A percentile compares a stretch with the other conserved stretches of the same genome.
phyloP scores from a whole-genome alignment of 1,140 invertebrate species.

The Dreissena rostriformis region DNA sequence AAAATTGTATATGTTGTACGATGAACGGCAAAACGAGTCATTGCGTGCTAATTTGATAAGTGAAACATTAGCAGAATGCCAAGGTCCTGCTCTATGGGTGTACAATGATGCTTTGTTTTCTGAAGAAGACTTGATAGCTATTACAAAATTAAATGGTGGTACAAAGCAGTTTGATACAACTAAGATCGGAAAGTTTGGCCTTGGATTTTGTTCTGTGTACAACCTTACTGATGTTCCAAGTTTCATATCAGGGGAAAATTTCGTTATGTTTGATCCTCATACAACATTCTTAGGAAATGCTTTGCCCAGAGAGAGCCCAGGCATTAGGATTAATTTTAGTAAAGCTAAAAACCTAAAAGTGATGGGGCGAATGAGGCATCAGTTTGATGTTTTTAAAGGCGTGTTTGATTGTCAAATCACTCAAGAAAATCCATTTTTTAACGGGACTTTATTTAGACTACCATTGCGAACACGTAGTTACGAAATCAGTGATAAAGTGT shows the following conservation, averaged over 20 bases:
- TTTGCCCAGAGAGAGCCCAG: constrained; percentile 64
- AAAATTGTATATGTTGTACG: constrained; percentile 80
- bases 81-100: constrained; percentile 70
- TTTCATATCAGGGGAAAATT: constrained; percentile 69
- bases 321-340: constrained; percentile 68
- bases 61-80: constrained; percentile 64
- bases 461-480: constrained; percentile 66
- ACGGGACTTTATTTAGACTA: constrained; percentile 70
- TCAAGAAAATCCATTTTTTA: constrained; percentile 39
- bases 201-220: constrained; percentile 77
- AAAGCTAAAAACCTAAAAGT: constrained; percentile 60
- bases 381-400: constrained; percentile 73
- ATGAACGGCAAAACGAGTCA: constrained; percentile 65
- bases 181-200: constrained; percentile 76
- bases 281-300: constrained; percentile 61
- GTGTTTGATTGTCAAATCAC: constrained; percentile 69
- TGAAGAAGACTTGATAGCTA: constrained; percentile 67
- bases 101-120: constrained; percentile 70
- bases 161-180: constrained; percentile 68
- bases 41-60: constrained; percentile 62
- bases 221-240: constrained; percentile 77
- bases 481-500: constrained; percentile 67
- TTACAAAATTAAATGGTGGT: constrained; percentile 69
- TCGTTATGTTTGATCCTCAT: constrained; percentile 78
- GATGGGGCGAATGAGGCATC: constrained; percentile 63